phyloP scores from a whole-genome alignment of 2,797 vertebrate genomes.

The Dendrocincla fuliginosa region DNA sequence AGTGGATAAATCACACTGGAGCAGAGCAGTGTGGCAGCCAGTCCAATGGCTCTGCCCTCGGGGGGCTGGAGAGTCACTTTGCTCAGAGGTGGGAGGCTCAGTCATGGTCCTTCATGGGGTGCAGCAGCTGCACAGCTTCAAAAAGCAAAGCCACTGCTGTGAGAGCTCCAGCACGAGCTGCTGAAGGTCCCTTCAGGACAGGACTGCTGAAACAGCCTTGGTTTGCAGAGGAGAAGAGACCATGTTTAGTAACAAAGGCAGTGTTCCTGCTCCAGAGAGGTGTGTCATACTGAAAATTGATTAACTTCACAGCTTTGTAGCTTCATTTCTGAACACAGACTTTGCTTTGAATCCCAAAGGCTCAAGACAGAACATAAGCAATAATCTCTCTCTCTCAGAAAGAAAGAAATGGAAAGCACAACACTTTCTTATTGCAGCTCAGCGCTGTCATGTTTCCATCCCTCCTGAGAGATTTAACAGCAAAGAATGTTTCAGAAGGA shows the following conservation, averaged over 20 bases:
- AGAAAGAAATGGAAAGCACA: slow-evolving; percentile 2
- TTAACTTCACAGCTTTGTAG: slow-evolving; percentile 6
- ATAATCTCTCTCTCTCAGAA: not conserved
- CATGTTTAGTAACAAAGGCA: not conserved
- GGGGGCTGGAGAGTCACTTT: not conserved
- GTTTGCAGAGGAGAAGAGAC: not conserved
- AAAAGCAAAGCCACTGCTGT: not conserved
- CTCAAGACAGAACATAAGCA: not conserved
- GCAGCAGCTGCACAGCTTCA: not conserved
- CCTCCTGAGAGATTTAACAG: not conserved
- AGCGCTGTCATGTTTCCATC: not conserved
- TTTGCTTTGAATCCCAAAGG: slow-evolving; percentile 37
- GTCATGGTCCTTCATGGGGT: not conserved
- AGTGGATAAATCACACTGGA: not conserved
- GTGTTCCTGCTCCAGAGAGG: not conserved
- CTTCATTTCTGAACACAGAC: not conserved
- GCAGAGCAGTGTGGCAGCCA: not conserved
- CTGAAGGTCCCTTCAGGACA: not conserved
- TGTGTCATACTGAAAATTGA: not conserved
- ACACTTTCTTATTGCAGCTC: not conserved
- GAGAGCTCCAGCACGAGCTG: not conserved
- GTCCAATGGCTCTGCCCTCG: accelerated
- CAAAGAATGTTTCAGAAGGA: not conserved
- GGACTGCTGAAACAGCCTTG: not conserved
- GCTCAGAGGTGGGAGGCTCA: not conserved